Percentiles rank a stretch among this genome's conserved stretches.
Conservation (phyloP, 2,113 vertebrate genomes). For the Podiceps cristatus region DNA sequence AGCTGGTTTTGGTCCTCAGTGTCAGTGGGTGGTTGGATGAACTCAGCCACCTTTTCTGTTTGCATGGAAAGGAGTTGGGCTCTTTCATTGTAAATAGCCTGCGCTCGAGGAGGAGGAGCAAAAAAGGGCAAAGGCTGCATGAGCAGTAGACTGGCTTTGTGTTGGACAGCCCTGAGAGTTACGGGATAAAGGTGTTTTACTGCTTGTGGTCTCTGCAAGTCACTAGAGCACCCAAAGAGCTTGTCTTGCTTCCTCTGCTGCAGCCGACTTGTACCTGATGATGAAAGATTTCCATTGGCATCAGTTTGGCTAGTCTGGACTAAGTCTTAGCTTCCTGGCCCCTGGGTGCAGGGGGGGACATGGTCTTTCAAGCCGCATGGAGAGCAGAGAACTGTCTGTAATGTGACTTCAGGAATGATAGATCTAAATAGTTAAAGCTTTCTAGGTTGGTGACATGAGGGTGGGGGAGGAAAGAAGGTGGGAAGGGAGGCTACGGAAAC, state of each 20-base stretch:
- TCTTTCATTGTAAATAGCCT: background rate
- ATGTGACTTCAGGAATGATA: background rate
- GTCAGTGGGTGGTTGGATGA: background rate
- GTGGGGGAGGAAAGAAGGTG: background rate
- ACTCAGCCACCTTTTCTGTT: background rate
- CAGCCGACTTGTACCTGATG: background rate
- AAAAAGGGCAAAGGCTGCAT: background rate
- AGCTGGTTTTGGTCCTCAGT: background rate
- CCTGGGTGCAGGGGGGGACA: fast-evolving
- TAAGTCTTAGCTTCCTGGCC: background rate
- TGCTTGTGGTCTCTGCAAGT: background rate
- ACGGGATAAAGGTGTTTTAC: background rate
- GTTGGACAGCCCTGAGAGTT: background rate
- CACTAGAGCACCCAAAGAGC: background rate
- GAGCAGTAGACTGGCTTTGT: background rate
- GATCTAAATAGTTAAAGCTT: background rate
- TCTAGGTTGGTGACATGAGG: background rate
- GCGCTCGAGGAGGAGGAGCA: background rate
- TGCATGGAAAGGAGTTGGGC: background rate
- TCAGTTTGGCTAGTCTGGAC: background rate
- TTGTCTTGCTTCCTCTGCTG: background rate
- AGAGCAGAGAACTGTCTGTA: background rate
- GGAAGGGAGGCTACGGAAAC: background rate
- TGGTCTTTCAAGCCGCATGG: background rate
- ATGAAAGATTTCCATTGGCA: background rate